Evolutionary conservation across 30 jellyfish, hydroid and myxozoan species (phyloP).

Genomic region (Sanderia malayensis): DNA sequence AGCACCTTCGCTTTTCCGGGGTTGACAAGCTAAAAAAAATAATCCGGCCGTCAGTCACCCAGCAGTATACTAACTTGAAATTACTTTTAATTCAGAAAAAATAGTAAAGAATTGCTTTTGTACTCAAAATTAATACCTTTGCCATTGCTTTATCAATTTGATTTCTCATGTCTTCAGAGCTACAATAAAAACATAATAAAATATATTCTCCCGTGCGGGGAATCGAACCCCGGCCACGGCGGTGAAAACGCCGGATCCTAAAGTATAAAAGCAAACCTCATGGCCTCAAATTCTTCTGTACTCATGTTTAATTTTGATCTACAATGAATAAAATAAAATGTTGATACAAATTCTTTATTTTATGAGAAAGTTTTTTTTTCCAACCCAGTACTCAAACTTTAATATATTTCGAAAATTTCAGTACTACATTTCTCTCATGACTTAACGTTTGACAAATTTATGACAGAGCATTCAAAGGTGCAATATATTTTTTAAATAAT

Average conservation of each 20-base stretch:
- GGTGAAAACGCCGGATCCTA: conserved; percentile 3
- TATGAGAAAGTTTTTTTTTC: too few relatives aligned
- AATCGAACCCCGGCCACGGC: conserved; percentile 6
- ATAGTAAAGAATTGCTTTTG: neutral
- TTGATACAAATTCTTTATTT: too few relatives aligned
- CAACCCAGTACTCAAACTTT: too few relatives aligned
- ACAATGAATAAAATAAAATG: too few relatives aligned
- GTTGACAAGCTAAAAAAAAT: conserved; percentile 49
- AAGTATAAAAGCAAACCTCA: conserved; percentile 38
- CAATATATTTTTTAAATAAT: too few relatives aligned
- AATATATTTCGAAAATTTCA: too few relatives aligned
- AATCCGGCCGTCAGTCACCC: too few relatives aligned
- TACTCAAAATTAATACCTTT: conserved; percentile 57
- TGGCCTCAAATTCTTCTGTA: conserved; percentile 52
- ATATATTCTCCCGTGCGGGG: neutral
- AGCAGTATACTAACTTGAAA: too few relatives aligned
- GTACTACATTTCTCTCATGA: too few relatives aligned
- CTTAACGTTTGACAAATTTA: too few relatives aligned
- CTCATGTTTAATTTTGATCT: conserved; percentile 63
- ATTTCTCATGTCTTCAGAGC: conserved; percentile 85
- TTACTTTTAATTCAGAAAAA: neutral
- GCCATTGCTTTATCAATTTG: conserved; percentile 91
- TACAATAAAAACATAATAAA: neutral
- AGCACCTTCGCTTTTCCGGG: conserved; percentile 78
- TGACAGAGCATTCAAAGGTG: too few relatives aligned